Evolutionary conservation across 2,797 vertebrate genomes (phyloP), one percentile per base, ranked within the genome.

Genomic region (Cuniculus paca): DNA sequence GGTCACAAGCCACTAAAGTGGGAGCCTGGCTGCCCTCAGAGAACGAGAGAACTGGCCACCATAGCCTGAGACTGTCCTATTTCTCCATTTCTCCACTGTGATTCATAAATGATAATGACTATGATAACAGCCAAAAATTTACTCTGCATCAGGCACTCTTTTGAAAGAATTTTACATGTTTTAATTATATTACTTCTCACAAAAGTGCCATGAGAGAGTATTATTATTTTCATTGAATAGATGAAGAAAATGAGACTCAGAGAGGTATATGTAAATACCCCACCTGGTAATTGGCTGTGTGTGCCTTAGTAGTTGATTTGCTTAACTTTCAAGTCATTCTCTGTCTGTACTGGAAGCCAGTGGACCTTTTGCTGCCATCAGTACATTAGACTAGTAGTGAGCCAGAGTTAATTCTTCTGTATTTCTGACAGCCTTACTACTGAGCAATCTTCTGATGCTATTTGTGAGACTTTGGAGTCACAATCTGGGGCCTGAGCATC

Each of bases 221-320:
- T 82, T n/a, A 45, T n/a, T 90, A 68, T 95, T 90, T 88, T 39
- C 13, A 88, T 85, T 81, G 26, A 92, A 68, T 12, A 77, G 4
- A 58, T 84, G 50, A 90, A 42, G 54, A 81, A 94, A 95, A 31
- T 26, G 34, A 92, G 42, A 34, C 26, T 61, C 12, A 74, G 54
- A 77, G 14, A 77, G 42, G 2, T 70, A 2, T 12, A 34, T 63
- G 85, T 85, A 74, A 42, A 61, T 93, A 17, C 74, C 19, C 12
- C 48, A 5, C 8, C 2, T 77, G 70, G 31, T 45, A 48, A 75
- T 65, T 56, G 28, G 22, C 79, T 17, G 50, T 78, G 8, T 54
- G 36, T 63, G 17, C 34, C 12, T 87, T 11, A 4, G 80, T 16
- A 61, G 28, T 11, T 56, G 56, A 34, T n/a, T 17, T 39, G 77